Conservation (phyloP, 2,113 vertebrate genomes). For the Gopherus flavomarginatus region DNA sequence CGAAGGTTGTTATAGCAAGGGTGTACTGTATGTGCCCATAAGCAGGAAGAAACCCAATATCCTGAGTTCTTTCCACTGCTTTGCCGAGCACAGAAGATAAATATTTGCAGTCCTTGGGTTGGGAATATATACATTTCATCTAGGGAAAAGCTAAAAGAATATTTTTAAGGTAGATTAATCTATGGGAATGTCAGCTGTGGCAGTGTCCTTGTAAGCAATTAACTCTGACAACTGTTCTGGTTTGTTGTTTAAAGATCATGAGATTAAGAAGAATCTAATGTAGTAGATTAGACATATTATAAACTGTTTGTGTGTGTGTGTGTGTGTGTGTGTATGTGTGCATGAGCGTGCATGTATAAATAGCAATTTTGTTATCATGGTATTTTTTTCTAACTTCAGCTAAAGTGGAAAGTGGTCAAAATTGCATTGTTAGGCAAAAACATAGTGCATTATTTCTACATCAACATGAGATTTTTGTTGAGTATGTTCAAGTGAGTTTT, state of each 20-base stretch:
- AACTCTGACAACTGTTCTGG: background rate
- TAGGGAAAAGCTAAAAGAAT: background rate
- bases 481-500: background rate
- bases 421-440: background rate
- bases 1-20: background rate
- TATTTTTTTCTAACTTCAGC: background rate
- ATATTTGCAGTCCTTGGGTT: background rate
- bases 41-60: background rate
- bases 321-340: too few relatives aligned
- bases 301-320: background rate
- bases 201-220: background rate
- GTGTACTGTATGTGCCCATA: background rate
- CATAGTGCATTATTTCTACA: background rate
- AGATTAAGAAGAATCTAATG: background rate
- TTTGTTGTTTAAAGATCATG: background rate
- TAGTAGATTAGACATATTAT: background rate
- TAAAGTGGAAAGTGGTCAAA: background rate
- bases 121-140: background rate
- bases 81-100: background rate
- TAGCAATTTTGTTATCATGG: background rate
- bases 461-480: background rate
- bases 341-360: too few relatives aligned
- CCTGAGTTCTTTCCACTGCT: background rate
- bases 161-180: background rate
- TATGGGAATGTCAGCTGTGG: background rate